Evolutionary conservation across 2,888 invertebrate genomes (phyloP).

Genomic region (Vannuccia rotundouncinata): DNA sequence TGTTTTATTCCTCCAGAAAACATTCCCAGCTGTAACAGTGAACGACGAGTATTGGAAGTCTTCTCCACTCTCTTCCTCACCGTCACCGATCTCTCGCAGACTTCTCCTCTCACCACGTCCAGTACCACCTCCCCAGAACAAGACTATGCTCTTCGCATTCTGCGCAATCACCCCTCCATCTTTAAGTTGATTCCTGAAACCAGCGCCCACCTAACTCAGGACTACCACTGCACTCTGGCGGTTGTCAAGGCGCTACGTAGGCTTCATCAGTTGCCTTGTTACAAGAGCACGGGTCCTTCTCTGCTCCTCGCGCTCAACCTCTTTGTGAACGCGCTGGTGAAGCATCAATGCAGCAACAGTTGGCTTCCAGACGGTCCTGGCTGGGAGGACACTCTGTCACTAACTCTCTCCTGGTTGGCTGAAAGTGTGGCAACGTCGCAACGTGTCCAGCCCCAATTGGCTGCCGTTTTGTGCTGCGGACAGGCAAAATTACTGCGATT

Average conservation of each 20-base stretch:
- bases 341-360: background rate
- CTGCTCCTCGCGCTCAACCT: background rate
- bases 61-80: slow-evolving; percentile 3
- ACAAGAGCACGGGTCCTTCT: background rate
- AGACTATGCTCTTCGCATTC: background rate
- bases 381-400: background rate
- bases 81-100: background rate
- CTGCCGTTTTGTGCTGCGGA: background rate
- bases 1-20: background rate
- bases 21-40: background rate
- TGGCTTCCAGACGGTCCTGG: background rate
- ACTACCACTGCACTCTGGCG: background rate
- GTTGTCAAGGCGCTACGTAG: background rate
- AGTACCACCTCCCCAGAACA: background rate
- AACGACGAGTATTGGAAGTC: background rate
- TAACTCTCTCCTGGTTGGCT: background rate
- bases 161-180: background rate
- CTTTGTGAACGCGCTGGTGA: background rate
- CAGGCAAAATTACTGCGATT: background rate
- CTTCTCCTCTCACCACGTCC: background rate
- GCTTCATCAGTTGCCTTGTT: background rate
- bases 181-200: background rate
- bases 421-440: background rate
- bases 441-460: background rate
- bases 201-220: background rate